Evolutionary conservation across 2,797 vertebrate genomes (phyloP).

Genomic region (Pangasius sanitwongsei): DNA sequence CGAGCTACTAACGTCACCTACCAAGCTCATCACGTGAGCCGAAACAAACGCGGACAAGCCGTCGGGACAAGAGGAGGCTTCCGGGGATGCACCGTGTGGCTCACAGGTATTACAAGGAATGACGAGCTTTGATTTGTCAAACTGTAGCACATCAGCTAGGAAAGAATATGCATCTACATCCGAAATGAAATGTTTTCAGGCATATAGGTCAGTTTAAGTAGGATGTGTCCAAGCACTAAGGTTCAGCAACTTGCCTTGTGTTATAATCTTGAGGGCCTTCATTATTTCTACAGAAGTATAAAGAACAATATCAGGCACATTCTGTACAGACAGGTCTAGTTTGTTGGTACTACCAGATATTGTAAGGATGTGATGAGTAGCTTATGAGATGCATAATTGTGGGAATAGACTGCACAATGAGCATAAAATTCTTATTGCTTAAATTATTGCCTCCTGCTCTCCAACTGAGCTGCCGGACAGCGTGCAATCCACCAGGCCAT

Average conservation of each 20-base stretch:
- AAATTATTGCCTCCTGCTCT: background rate
- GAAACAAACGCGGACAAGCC: conserved; percentile 97
- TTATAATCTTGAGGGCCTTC: background rate
- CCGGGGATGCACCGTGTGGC: conserved; percentile 96
- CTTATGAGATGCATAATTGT: background rate
- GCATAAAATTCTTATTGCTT: background rate
- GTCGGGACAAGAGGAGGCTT: conserved; percentile 96
- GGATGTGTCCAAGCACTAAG: background rate
- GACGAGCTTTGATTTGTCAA: background rate
- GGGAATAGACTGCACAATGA: background rate
- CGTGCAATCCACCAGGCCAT: background rate
- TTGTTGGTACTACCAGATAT: background rate
- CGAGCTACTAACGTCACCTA: conserved; percentile 98
- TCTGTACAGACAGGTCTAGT: background rate
- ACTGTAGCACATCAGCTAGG: too few relatives aligned
- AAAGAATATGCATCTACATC: background rate
- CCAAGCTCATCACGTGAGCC: conserved; percentile 96
- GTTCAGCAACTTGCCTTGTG: background rate
- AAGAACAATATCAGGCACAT: too few relatives aligned
- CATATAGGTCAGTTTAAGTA: background rate
- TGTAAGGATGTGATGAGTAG: background rate
- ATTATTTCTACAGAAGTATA: background rate
- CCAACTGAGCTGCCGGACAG: background rate
- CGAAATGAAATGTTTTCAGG: background rate
- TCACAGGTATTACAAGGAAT: conserved; percentile 80